phyloP scores from a whole-genome alignment of 2,888 invertebrate genomes.

The Nineta flava region DNA sequence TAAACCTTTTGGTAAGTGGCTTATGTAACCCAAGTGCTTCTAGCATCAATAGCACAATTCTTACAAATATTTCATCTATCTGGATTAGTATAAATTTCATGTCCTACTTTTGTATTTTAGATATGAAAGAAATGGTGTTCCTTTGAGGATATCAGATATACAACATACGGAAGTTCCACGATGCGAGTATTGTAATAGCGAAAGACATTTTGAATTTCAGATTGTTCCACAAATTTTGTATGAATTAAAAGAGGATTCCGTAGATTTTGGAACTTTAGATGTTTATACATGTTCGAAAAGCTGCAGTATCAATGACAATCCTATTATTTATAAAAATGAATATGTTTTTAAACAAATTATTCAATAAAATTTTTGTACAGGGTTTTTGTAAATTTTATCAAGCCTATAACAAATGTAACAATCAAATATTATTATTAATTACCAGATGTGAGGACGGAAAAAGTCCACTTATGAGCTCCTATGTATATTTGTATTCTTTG shows the following conservation, averaged over 20 bases:
- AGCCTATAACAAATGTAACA: too few species aligned
- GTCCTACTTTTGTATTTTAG: conserved; percentile 32
- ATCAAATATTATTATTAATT: too few species aligned
- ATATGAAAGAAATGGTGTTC: conserved; percentile 60
- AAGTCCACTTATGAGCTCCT: too few species aligned
- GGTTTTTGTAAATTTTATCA: too few species aligned
- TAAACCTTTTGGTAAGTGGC: too few species aligned
- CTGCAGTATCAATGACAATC: conserved; percentile 36
- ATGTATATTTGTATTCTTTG: too few species aligned
- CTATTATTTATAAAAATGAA: conserved; percentile 57
- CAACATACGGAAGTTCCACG: conserved; percentile 42
- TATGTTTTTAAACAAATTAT: conserved; percentile 62
- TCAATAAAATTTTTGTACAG: background rate
- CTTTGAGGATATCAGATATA: conserved; percentile 68
- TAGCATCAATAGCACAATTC: too few species aligned
- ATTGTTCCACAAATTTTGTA: conserved; percentile 27
- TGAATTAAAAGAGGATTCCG: conserved; percentile 21
- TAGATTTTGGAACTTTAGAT: conserved; percentile 84
- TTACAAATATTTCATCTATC: conserved; percentile 17
- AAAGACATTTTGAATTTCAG: conserved; percentile 83
- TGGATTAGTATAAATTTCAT: too few species aligned
- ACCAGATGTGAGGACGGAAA: too few species aligned
- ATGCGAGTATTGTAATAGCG: conserved; percentile 56
- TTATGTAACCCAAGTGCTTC: too few species aligned
- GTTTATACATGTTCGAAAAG: conserved; percentile 74